Base-by-base conservation (phyloP, 92 coral and sea anemone species). In the Diadumene lineata region DNA sequence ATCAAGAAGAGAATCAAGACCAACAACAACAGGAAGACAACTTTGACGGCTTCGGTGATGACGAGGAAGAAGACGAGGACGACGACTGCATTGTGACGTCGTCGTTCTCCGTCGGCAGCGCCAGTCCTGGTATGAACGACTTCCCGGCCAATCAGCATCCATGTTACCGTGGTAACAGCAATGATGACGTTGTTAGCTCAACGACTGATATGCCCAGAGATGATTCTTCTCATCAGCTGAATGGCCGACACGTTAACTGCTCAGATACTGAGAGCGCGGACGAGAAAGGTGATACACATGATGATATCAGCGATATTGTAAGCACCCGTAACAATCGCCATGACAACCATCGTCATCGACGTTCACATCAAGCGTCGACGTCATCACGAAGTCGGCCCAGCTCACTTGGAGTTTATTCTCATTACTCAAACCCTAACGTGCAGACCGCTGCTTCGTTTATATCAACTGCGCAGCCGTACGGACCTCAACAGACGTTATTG, bases 51-150 rank as follows among this genome's bases (percentile, higher is more conserved):
- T 51, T 88, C 68, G 93, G 86, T 26, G 96, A 90, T 34, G 92
- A 87, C 77, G 97, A 87, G 66, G 96, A 90, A 1, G 87, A 82
- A 30, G 87, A 79, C 65, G 85, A 80, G 17, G 94, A 87, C 21
- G 94, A 89, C 31, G 94, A 91, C 28, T 91, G 97, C 50, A 80
- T 91, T 11, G 97, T 91, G 77, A 91, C 97, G 72, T 91, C 97
- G 34, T 91, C 97, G 25, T 91, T 91, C 64, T 91, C 97, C 2
- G 70, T 87, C 21, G 97, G 86, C 27, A 84, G 97, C 60, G 80
- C 81, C 3, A 87, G 97, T 67, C 97, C 97, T 28, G 73, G 81
- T 16, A 86, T 81, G 43, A 81, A 80, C 43, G 92, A 84, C 46
- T 48, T 78, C 43, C n/a, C 84, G 17, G 68, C 72, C 66, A 81